Evolutionary conservation across 1,140 invertebrate species (phyloP).

Genomic region (Aphis gossypii): DNA sequence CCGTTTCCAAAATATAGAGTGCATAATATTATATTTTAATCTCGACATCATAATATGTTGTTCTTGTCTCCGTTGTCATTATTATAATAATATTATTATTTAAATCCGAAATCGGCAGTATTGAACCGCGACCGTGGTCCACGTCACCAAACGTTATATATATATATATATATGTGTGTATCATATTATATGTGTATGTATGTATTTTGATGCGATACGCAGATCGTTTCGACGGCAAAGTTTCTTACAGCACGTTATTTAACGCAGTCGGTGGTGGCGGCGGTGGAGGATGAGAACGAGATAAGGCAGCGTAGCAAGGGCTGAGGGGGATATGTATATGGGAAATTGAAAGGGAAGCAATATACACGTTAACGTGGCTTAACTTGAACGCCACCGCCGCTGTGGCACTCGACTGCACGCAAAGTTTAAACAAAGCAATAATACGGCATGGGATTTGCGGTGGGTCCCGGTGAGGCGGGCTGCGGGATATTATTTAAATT

Average conservation of each 20-base stretch:
- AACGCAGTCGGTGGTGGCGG: not conserved
- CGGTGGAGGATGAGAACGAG: not conserved
- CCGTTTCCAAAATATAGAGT: not conserved
- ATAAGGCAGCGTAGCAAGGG: not conserved
- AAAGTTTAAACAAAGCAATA: conserved; percentile 51
- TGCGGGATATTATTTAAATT: conserved; percentile 54
- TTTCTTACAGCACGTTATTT: not conserved
- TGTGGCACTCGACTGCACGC: conserved; percentile 36
- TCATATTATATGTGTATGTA: too few relatives aligned
- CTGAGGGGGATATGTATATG: not conserved
- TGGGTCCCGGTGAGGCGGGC: not conserved
- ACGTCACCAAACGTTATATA: not conserved
- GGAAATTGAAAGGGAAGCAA: conserved; percentile 57
- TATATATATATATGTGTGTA: not conserved
- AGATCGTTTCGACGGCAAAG: not conserved
- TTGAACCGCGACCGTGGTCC: not conserved
- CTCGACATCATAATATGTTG: not conserved
- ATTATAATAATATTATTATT: not conserved
- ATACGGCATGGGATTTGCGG: conserved; percentile 38
- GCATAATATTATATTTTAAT: not conserved
- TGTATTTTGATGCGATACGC: conserved; percentile 26
- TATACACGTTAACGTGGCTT: conserved; percentile 54
- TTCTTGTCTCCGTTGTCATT: not conserved
- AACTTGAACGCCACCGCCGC: conserved; percentile 16
- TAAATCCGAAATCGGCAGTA: not conserved